Base-by-base conservation (phyloP, 2,113 vertebrate species). In the Microtus ochrogaster region DNA sequence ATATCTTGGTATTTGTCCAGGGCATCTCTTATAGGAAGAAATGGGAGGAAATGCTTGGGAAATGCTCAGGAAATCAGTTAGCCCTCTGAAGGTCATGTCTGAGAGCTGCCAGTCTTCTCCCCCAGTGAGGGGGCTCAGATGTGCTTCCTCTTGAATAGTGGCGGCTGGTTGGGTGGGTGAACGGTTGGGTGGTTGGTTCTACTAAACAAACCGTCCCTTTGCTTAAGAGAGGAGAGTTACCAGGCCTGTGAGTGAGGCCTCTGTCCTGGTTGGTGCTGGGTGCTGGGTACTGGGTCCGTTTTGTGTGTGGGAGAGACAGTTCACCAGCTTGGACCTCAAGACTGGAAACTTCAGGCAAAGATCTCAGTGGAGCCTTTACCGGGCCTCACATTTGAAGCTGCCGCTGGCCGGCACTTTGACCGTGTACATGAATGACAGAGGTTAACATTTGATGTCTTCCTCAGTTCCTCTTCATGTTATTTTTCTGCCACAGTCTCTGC, bases 271-370 rank as follows among this genome's bases (percentile, higher is more conserved):
- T 24, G 14, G 76, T 11, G 1, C 22, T 21, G 76, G 85, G 0
- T 0, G 14, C 49, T 55, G 44, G 77, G 47, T 21, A 2, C 30
- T 79, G 30, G 44, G 65, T 52, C 65, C n/a, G 65, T 52, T 74
- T 2, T 0, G 0, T 14, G n/a, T 28, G 17, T 86, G 94, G 21
- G 76, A 98, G 98, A 99, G 98, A 88, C 98, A 99, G 85, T 95
- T 98, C 36, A 92, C 97, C 92, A 94, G 98, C 63, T 82, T 98
- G 96, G 98, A 98, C 19, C 22, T 63, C 58, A 65, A 44, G 82
- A 44, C 26, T 97, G 98, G 47, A 97, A 98, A 41, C 96, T 89
- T 36, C 10, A 98, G 98, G 77, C 99, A 99, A 97, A 85, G 98
- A n/a, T 97, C 98, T 97, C 98, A 95, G 84, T 98, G 39, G 76